Base-by-base conservation (phyloP, 2,888 invertebrate species). In the Cephalotes varians region DNA sequence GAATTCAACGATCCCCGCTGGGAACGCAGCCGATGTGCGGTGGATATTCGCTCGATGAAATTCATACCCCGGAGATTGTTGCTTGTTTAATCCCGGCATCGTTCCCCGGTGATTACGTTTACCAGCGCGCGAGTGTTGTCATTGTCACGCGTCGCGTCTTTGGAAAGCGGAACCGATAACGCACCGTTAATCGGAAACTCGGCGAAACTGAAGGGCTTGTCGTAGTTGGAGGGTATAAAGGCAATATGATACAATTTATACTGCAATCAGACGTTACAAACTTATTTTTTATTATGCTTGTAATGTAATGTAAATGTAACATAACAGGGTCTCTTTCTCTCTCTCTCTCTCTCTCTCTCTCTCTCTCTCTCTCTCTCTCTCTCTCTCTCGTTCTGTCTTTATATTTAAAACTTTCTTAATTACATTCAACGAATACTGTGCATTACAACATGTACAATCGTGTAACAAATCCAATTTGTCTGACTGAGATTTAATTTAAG, bases 1-100 rank as follows among this genome's bases (percentile, higher is more conserved):
- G 77, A 67, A 79, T 79, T 79, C 77, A 79, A 79, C 77, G 56
- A 79, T 79, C 77, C 77, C 77, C 77, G 77, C 77, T 79, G 77
- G 77, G 77, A 79, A 79, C 77, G 77, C 25, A 56, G 65, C 56
- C 69, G 56, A 69, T 67, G 64, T n/a, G 54, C 67, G 44, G 44
- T 44, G 44, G 69, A 79, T 79, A 79, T 79, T 67, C 69, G 77
- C 69, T 69, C 67, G 77, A 74, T 74, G 74, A 62, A 62, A 79
- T 56, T 79, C 77, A 56, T 69, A 67, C 56, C 56, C 56, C 44
- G 69, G 69, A 67, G 77, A 40, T 79, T 79, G 77, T 79, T 67
- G 77, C 77, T 79, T 79, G 77, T 79, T 79, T 79, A 79, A 79
- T 79, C 77, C 67, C 44, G 56, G 77, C 67, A 56, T 67, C 77